Evolutionary conservation across 2,113 vertebrate genomes (phyloP).

Genomic region (Neotoma lepida): DNA sequence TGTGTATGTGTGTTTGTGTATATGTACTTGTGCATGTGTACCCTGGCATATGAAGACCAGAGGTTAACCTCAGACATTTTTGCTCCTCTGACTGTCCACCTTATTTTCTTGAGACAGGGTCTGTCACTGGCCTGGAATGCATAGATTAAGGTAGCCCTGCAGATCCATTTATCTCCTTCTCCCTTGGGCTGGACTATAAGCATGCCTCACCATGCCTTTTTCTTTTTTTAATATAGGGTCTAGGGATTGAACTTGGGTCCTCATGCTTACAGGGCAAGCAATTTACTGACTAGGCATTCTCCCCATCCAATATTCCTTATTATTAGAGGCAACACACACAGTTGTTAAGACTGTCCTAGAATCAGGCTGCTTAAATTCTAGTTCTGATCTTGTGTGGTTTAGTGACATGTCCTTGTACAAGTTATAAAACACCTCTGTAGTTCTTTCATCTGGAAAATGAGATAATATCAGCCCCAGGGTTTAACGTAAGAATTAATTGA

Average conservation of each 20-base stretch:
- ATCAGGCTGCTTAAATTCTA: neutral
- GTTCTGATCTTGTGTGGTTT: neutral
- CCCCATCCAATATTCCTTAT: neutral
- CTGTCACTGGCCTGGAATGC: neutral
- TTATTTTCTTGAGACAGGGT: neutral
- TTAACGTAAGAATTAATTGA: constrained; percentile 21
- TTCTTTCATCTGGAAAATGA: constrained; percentile 48
- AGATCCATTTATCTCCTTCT: neutral
- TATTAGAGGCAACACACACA: neutral
- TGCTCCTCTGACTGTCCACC: neutral
- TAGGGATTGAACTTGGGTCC: neutral
- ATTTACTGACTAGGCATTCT: neutral
- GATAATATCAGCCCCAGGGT: neutral
- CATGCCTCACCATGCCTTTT: neutral
- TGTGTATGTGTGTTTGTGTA: too few species aligned
- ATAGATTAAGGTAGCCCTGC: neutral
- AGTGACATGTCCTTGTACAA: neutral
- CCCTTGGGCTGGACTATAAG: neutral
- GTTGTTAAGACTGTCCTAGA: neutral
- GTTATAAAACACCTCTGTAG: constrained; percentile 21
- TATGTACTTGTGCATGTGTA: neutral
- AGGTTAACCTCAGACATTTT: neutral
- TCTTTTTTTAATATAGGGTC: neutral
- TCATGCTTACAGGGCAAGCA: too few species aligned
- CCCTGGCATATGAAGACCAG: neutral